These are phyloP conservation scores for Nymphalis polychloros DNA, from an alignment of 2,888 invertebrate species.

Conservation along the genomic window DNA sequence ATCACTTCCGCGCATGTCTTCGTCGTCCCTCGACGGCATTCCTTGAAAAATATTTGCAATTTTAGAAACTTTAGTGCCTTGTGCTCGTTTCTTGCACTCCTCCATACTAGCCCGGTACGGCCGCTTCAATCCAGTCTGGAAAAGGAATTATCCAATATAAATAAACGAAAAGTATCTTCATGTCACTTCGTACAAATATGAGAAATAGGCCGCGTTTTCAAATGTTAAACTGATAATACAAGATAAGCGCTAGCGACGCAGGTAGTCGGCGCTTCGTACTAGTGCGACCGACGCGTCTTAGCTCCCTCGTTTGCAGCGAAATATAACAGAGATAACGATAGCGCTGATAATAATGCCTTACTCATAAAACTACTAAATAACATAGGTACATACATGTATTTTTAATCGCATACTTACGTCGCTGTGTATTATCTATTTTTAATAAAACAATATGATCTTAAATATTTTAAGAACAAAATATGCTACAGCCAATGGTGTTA, in stretches of 20 bases:
- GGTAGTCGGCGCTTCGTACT: slow-evolving; percentile 64
- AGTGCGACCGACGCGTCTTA: slow-evolving; percentile 55
- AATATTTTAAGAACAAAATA: too few species aligned
- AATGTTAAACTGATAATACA: slow-evolving; percentile 58
- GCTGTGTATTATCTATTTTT: not conserved
- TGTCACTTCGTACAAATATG: slow-evolving; percentile 42
- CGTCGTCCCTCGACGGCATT: slow-evolving; percentile 83
- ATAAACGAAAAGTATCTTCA: slow-evolving; percentile 48
- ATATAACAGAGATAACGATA: slow-evolving; percentile 79
- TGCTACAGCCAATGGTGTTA: too few species aligned
- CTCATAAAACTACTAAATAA: slow-evolving; percentile 40
- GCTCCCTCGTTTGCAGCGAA: slow-evolving; percentile 69
- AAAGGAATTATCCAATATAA: slow-evolving; percentile 57
- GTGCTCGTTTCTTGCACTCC: slow-evolving; percentile 84
- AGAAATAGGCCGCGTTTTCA: slow-evolving; percentile 56
- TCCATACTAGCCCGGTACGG: slow-evolving; percentile 83
- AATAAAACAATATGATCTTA: too few species aligned
- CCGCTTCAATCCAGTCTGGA: slow-evolving; percentile 79
- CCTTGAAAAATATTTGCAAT: slow-evolving; percentile 95
- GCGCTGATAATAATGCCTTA: slow-evolving; percentile 71
- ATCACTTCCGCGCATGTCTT: slow-evolving; percentile 77
- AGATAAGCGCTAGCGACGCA: slow-evolving; percentile 64
- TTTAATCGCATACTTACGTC: not conserved
- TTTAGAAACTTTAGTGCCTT: slow-evolving; percentile 93
- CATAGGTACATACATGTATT: slow-evolving; percentile 11